Conservation (phyloP, 2,888 invertebrate genomes). For the Leucozona laternaria region DNA sequence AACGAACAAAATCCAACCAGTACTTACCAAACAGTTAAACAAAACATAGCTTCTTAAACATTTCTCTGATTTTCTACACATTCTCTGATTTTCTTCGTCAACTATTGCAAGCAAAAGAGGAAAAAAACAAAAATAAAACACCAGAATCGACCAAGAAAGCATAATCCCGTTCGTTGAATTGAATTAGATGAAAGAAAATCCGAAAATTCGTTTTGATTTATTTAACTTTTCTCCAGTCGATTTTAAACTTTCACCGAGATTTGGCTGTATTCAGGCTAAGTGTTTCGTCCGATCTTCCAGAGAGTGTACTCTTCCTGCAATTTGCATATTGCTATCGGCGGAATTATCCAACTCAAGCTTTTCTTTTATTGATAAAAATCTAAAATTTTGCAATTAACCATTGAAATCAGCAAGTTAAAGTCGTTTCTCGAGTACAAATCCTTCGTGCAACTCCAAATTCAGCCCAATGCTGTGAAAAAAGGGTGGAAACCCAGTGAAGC, state of each 20-base stretch:
- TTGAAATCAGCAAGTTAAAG: constrained; percentile 5
- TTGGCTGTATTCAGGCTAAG: constrained; percentile 14
- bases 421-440: constrained; percentile 26
- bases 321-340: constrained; percentile 6
- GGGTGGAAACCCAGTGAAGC: constrained; percentile 73
- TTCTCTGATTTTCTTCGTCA: constrained; percentile 55
- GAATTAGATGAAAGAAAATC: constrained; percentile 46
- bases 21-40: background rate
- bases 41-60: constrained; percentile 8
- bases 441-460: background rate
- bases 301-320: constrained; percentile 25
- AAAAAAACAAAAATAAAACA: constrained; percentile 53
- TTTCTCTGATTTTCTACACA: background rate
- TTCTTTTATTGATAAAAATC: background rate
- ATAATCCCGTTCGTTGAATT: constrained; percentile 61
- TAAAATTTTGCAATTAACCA: background rate
- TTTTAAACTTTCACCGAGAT: constrained; percentile 67
- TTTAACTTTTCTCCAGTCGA: constrained; percentile 65
- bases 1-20: background rate
- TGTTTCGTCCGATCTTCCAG: constrained; percentile 22
- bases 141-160: constrained; percentile 35
- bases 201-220: constrained; percentile 53
- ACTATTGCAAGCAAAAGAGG: constrained; percentile 50
- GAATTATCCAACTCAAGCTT: background rate
- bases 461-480: constrained; percentile 59